Evolutionary conservation across 2,888 invertebrate species (phyloP).

Genomic region (Sinopyrophorus schimmeli): DNA sequence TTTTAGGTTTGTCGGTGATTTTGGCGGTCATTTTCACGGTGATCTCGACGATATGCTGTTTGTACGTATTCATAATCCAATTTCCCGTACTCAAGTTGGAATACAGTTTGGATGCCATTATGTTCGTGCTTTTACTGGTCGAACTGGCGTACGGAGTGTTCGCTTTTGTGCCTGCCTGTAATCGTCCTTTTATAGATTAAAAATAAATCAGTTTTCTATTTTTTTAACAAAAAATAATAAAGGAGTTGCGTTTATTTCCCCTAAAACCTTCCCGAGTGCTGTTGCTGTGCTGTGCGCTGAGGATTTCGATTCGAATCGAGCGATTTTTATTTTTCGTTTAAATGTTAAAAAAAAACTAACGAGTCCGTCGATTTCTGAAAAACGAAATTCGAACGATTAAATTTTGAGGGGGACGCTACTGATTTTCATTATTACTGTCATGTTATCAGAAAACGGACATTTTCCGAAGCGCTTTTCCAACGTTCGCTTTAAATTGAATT

Average conservation of each 20-base stretch:
- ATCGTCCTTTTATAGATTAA: constrained; percentile 7
- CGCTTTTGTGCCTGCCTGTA: constrained; percentile 25
- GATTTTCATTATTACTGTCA: constrained; percentile 36
- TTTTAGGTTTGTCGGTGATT: constrained; percentile 20
- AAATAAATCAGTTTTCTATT: constrained; percentile 1
- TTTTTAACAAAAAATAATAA: neutral
- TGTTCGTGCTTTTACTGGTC: constrained; percentile 17
- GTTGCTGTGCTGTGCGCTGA: too few relatives aligned
- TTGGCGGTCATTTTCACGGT: constrained; percentile 12
- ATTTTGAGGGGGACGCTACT: constrained; percentile 20
- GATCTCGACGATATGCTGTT: constrained; percentile 8
- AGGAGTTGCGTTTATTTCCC: too few relatives aligned
- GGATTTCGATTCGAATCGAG: too few relatives aligned
- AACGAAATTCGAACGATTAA: too few relatives aligned
- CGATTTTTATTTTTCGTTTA: too few relatives aligned
- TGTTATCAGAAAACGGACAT: constrained; percentile 46
- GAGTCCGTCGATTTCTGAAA: too few relatives aligned
- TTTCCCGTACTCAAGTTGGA: constrained; percentile 26
- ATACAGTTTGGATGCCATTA: constrained; percentile 24
- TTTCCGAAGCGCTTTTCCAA: constrained; percentile 50
- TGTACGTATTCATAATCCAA: constrained; percentile 26
- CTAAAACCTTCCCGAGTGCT: too few relatives aligned
- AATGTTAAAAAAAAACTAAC: too few relatives aligned
- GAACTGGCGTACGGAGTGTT: constrained; percentile 21
- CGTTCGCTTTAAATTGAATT: constrained; percentile 48